Evolutionary conservation across 2,113 vertebrate species (phyloP).

Genomic region (Typhlomys cinereus): DNA sequence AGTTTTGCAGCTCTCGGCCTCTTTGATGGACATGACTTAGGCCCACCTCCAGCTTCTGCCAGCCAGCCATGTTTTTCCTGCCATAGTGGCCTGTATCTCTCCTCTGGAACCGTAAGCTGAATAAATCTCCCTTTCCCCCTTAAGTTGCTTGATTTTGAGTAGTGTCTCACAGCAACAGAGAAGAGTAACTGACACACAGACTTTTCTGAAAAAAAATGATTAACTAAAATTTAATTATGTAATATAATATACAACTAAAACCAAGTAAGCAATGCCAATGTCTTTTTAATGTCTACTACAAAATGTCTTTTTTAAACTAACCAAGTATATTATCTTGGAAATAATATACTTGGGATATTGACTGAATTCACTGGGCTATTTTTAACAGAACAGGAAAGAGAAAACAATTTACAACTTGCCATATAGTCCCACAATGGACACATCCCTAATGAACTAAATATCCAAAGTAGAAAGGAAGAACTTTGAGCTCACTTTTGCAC

Average conservation of each 20-base stretch:
- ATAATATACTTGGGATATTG: not conserved
- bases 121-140: no score
- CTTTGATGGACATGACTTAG: no score
- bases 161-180: no score
- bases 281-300: not conserved
- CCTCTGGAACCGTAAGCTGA: no score
- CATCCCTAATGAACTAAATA: not conserved
- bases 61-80: no score
- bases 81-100: no score
- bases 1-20: no score
- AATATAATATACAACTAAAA: not conserved
- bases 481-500: not conserved
- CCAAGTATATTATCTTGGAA: not conserved
- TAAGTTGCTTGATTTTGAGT: no score
- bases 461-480: not conserved
- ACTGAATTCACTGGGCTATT: not conserved
- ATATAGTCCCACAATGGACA: not conserved
- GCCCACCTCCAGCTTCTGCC: no score
- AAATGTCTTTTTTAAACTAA: not conserved
- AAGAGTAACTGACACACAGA: fast-evolving
- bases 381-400: not conserved
- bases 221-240: not conserved
- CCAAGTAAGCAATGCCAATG: no score
- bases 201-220: not conserved
- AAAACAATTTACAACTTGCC: not conserved